These are phyloP conservation scores for Xylota segnis DNA, from an alignment of 2,888 invertebrate species.

Conservation along the genomic window DNA sequence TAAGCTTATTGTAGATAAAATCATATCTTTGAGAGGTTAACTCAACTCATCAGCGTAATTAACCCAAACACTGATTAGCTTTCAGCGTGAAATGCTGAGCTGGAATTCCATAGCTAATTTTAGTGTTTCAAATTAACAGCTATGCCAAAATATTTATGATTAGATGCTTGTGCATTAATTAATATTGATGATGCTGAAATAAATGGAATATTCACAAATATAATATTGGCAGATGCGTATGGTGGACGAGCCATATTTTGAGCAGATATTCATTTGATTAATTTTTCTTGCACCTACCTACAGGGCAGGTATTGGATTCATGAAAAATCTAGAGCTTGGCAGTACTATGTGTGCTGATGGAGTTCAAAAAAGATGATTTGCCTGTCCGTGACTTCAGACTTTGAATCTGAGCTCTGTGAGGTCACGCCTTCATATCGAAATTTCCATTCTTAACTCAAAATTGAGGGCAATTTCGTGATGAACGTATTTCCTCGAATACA, in stretches of 20 bases:
- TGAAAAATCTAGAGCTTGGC: no score
- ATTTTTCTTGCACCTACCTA: no score
- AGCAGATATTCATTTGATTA: no score
- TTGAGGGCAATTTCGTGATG: no score
- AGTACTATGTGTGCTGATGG: no score
- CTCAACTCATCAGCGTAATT: constrained; percentile 46
- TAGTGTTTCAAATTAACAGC: constrained; percentile 32
- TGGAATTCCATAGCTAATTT: constrained; percentile 22
- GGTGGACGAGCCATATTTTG: neutral
- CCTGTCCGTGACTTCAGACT: no score
- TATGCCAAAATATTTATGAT: constrained; percentile 37
- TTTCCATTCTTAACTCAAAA: no score
- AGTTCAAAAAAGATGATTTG: no score
- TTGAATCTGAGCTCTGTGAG: no score
- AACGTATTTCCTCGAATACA: no score
- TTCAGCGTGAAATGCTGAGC: constrained; percentile 48
- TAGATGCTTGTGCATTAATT: constrained; percentile 35
- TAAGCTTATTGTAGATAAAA: constrained; percentile 31
- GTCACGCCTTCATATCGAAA: no score
- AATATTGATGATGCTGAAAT: constrained; percentile 25
- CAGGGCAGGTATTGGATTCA: no score
- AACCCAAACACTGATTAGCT: constrained; percentile 51
- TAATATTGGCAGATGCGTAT: neutral
- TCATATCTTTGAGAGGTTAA: constrained; percentile 31
- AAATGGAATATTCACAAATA: constrained; percentile 1